Evolutionary conservation across 1,140 invertebrate genomes (phyloP), one percentile per base, ranked within the genome.

Genomic region (Drosophila orosa): DNA sequence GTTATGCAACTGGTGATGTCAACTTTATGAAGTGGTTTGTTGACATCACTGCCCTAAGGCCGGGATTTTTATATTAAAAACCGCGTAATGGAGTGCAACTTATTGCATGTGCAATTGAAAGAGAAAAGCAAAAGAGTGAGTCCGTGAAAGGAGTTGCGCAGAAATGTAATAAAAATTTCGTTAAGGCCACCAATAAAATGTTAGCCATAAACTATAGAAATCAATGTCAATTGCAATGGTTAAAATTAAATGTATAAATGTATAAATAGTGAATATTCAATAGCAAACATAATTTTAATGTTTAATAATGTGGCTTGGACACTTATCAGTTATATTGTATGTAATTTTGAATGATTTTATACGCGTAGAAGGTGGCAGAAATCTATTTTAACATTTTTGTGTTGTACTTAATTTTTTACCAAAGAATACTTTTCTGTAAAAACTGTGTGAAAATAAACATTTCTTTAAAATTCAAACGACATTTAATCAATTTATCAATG

Each of bases 1-100:
- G n/a, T n/a, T n/a, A n/a, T n/a, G n/a, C n/a, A n/a, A n/a, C n/a
- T n/a, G n/a, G n/a, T n/a, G n/a, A n/a, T n/a, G n/a, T n/a, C n/a
- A n/a, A n/a, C n/a, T n/a, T 50, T 8, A 27, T 48, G 8, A 33
- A 22, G 3, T 1, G 3, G 10, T 29, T 31, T 19, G 5, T 31
- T 13, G 27, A 50, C 27, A 52, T 19, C 48, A 33, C 29, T 52
- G 48, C 39, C 42, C 40, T 55, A 33, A 9, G 50, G 27, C 25
- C 19, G 17, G 61, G 5, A 44, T 63, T 74, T 79, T 67, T 60
- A 69, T 82, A 85, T 85, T 78, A 78, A 85, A 86, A 85, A 72
- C 69, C 65, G 69, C 78, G 61, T 85, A 78, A 85, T 78, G 74
- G 83, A 85, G 82, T 86, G 78, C 68, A 78, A 75, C 82, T 86